Evolutionary conservation across 2,113 vertebrate species (phyloP).

Genomic region (Platycercus adscitus): DNA sequence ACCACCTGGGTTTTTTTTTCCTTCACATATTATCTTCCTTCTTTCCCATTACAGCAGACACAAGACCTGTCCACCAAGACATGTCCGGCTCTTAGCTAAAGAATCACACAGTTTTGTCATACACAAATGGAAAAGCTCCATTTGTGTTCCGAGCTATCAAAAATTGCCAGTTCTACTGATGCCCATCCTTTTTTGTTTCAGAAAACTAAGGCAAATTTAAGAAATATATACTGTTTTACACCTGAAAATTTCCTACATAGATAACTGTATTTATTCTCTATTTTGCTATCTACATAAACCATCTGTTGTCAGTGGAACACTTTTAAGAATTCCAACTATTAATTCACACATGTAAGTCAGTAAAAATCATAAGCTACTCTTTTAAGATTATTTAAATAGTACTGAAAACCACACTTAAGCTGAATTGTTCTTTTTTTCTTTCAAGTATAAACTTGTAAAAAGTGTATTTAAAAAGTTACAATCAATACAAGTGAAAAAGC

Average conservation of each 20-base stretch:
- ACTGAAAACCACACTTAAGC: background rate
- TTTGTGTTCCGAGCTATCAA: background rate
- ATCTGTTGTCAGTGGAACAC: background rate
- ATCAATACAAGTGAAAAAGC: background rate
- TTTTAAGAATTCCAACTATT: background rate
- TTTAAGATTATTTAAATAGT: background rate
- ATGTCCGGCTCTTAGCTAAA: background rate
- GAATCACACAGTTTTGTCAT: background rate
- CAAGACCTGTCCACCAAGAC: background rate
- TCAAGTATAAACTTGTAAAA: background rate
- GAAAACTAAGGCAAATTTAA: background rate
- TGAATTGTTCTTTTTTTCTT: fast-evolving
- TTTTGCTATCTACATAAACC: background rate
- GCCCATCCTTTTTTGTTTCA: background rate
- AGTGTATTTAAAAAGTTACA: background rate
- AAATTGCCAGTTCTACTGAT: background rate
- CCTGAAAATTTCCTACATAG: background rate
- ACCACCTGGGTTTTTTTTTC: background rate
- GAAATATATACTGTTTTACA: background rate
- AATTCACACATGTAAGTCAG: background rate
- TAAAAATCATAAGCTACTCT: background rate
- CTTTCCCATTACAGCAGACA: background rate
- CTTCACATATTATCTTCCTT: background rate
- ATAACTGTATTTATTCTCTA: background rate
- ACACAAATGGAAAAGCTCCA: background rate